Conservation (phyloP, 2,113 vertebrate species). For the Silurus meridionalis region DNA sequence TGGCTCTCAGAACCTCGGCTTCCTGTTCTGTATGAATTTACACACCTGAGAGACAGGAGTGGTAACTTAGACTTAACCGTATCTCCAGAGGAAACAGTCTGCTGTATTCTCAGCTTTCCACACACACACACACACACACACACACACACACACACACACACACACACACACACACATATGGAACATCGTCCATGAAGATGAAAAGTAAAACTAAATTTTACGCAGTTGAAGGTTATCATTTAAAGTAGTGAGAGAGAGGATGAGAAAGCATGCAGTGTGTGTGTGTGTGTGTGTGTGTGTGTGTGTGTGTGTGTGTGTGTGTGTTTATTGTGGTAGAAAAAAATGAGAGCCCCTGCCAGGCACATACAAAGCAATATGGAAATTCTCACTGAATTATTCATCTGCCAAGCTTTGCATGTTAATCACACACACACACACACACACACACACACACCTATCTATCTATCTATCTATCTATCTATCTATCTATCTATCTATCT, state of each 20-base stretch:
- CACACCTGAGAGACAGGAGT: background rate
- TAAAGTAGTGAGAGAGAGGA: background rate
- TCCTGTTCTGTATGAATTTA: background rate
- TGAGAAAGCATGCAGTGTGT: background rate
- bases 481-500: too few species aligned
- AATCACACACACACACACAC: background rate
- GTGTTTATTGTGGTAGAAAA: background rate
- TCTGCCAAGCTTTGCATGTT: background rate
- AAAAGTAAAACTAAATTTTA: background rate
- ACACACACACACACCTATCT: background rate
- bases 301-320: background rate
- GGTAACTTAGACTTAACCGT: background rate
- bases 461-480: too few species aligned
- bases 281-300: background rate
- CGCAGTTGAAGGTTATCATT: background rate
- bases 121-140: too few species aligned
- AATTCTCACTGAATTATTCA: slow-evolving; percentile 7
- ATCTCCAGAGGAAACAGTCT: background rate
- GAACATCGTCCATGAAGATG: background rate
- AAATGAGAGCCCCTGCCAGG: background rate
- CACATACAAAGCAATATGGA: background rate
- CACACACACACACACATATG: too few species aligned
- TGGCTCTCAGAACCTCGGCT: too few species aligned
- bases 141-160: too few species aligned
- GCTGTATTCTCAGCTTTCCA: background rate